Percentiles rank a stretch among this genome's conserved stretches.
phyloP scores from a whole-genome alignment of 2,113 vertebrate genomes.

The Pollimyrus isidori region DNA sequence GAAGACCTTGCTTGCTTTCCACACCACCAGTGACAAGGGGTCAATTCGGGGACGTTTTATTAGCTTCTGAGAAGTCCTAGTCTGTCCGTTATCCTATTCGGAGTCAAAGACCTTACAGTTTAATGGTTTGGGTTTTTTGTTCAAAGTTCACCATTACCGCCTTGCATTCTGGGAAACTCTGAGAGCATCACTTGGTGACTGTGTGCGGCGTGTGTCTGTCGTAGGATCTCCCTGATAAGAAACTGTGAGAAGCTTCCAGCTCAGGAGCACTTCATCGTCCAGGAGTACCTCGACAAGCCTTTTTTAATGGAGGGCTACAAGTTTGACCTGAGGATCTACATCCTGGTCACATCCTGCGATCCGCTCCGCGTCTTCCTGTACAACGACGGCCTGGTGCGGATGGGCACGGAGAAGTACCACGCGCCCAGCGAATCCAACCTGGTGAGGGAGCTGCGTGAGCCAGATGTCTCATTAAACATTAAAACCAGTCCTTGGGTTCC shows the following conservation, averaged over 20 bases:
- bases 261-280: slow-evolving; percentile 96
- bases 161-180: not conserved
- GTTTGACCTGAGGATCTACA: slow-evolving; percentile 95
- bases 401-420: slow-evolving; percentile 97
- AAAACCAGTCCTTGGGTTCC: slow-evolving; percentile 43
- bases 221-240: slow-evolving; percentile 92
- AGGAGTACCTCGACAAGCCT: slow-evolving; percentile 96
- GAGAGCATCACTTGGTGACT: not conserved
- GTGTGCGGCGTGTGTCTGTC: slow-evolving; percentile 6
- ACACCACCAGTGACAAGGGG: slow-evolving; percentile 52
- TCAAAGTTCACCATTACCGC: not conserved
- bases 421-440: slow-evolving; percentile 88
- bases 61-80: slow-evolving; percentile 42
- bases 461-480: slow-evolving; percentile 54
- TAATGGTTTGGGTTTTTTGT: not conserved
- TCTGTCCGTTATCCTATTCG: slow-evolving; percentile 45
- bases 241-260: slow-evolving; percentile 92
- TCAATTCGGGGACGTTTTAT: slow-evolving; percentile 55
- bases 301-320: slow-evolving; percentile 98
- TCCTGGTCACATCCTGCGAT: slow-evolving; percentile 94
- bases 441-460: slow-evolving; percentile 63
- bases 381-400: slow-evolving; percentile 91
- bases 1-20: slow-evolving; percentile 44
- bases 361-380: slow-evolving; percentile 93
- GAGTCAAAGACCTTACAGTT: slow-evolving; percentile 30